A percentile compares a stretch with the other conserved stretches of the same genome.
These are phyloP conservation scores for Drosophila longiperda DNA, from an alignment of 2,888 invertebrate species.

Conservation along the genomic window DNA sequence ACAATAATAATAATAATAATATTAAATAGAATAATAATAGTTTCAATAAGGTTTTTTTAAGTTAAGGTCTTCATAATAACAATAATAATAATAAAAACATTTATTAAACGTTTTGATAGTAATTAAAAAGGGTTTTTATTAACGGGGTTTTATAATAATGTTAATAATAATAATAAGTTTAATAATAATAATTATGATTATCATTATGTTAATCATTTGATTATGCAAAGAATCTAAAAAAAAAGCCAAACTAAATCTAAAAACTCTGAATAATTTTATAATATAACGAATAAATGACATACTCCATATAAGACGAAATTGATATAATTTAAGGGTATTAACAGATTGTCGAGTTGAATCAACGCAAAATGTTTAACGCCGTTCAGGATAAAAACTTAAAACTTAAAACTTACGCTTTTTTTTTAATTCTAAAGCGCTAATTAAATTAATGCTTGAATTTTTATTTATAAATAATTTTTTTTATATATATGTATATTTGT, in stretches of 20 bases:
- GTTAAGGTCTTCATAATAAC: no score
- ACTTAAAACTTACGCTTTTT: no score
- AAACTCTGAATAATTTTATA: conserved; percentile 1
- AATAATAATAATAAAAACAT: no score
- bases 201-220: conserved; percentile 16
- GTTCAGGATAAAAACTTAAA: background rate
- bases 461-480: background rate
- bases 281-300: no score
- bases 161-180: background rate
- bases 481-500: no score
- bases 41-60: no score
- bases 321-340: background rate
- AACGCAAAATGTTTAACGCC: background rate
- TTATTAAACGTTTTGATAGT: no score
- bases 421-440: background rate
- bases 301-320: background rate
- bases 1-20: background rate
- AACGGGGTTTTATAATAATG: no score
- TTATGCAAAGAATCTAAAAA: conserved; percentile 49
- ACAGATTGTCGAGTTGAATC: background rate
- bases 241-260: conserved; percentile 35
- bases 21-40: background rate
- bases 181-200: conserved; percentile 17
- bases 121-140: no score
- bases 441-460: background rate